Conservation (phyloP, 2,888 invertebrate species). For the Malacosoma neustria region DNA sequence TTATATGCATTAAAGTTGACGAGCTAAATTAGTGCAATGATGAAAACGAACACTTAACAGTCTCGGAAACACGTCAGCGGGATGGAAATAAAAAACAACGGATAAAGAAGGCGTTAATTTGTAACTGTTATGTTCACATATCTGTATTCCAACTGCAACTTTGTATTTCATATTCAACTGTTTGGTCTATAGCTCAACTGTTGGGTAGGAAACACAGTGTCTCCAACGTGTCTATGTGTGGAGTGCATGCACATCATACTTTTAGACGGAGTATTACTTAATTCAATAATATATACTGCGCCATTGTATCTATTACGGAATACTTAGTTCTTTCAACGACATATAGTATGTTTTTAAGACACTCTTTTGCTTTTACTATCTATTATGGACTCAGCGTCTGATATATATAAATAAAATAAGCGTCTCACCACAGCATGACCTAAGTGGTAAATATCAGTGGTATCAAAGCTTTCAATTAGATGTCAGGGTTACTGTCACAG, state of each 20-base stretch:
- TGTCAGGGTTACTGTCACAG: no score
- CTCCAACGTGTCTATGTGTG: neutral
- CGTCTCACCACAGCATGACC: no score
- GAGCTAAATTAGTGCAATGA: constrained; percentile 40
- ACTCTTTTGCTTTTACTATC: no score
- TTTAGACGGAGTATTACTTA: no score
- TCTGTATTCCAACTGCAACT: neutral
- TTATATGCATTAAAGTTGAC: constrained; percentile 24
- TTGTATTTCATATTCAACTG: neutral
- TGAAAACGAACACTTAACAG: constrained; percentile 21
- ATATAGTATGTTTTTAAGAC: no score
- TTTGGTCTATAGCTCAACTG: neutral
- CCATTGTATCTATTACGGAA: no score
- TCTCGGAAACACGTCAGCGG: neutral
- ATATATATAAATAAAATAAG: no score
- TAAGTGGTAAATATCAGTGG: no score
- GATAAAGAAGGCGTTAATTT: constrained; percentile 2
- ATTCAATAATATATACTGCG: no score
- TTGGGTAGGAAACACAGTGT: neutral
- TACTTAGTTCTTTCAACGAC: no score
- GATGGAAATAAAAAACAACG: neutral
- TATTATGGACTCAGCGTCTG: no score
- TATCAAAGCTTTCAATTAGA: no score
- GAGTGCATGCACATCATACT: neutral
- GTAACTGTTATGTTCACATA: neutral